Evolutionary conservation across 2,113 vertebrate genomes (phyloP).

Genomic region (Paralichthys olivaceus): DNA sequence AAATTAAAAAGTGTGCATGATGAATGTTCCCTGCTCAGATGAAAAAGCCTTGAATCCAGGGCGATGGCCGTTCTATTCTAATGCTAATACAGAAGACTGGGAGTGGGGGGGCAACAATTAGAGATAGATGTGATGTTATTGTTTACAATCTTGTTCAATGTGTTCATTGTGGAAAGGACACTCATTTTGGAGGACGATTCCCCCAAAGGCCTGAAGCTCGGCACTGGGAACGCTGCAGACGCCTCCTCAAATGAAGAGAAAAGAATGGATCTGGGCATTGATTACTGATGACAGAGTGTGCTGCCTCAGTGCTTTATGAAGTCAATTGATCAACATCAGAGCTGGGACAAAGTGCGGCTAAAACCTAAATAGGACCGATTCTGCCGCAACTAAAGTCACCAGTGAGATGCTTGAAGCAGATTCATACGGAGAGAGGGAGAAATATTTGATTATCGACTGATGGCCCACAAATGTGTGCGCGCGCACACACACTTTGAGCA

Average conservation of each 20-base stretch:
- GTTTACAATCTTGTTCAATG: conserved; percentile 52
- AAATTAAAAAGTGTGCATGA: conserved; percentile 67
- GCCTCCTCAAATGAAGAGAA: conserved; percentile 69
- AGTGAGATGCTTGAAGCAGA: conserved; percentile 37
- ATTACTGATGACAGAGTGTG: conserved; percentile 76
- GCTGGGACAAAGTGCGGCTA: conserved; percentile 39
- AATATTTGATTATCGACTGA: conserved; percentile 56
- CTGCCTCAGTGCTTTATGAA: conserved; percentile 80
- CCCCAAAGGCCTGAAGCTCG: conserved; percentile 43
- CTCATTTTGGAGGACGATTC: conserved; percentile 64
- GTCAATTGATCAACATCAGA: conserved; percentile 81
- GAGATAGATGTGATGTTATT: conserved; percentile 41
- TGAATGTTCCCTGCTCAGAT: conserved; percentile 54
- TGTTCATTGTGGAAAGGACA: conserved; percentile 54
- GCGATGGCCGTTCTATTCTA: conserved; percentile 25
- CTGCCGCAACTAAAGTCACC: conserved; percentile 46
- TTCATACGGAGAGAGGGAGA: conserved; percentile 19
- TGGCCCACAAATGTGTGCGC: conserved; percentile 5
- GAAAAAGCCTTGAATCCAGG: conserved; percentile 25
- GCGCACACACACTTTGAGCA: too few species aligned
- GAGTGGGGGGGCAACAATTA: background rate
- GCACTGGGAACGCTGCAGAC: conserved; percentile 42
- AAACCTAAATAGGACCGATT: conserved; percentile 68
- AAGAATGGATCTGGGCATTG: conserved; percentile 76
- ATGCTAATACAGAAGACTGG: conserved; percentile 38